These are phyloP conservation scores for Allobates femoralis DNA, from an alignment of 2,797 vertebrate genomes.

Conservation along the genomic window DNA sequence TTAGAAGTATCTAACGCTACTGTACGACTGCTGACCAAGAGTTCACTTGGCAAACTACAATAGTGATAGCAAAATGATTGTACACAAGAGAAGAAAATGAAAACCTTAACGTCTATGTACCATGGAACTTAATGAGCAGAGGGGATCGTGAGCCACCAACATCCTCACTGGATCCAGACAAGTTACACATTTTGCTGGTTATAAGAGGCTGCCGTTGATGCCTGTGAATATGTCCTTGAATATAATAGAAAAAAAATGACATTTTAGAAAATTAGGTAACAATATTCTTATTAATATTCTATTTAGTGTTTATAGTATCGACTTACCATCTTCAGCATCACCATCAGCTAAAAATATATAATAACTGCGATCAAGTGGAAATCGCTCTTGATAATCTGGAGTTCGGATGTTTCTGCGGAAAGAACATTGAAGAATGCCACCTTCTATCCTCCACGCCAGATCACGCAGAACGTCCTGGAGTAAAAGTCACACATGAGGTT, in stretches of 20 bases:
- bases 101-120: constrained; percentile 67
- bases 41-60: too few relatives aligned
- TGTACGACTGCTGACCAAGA: too few relatives aligned
- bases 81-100: not conserved
- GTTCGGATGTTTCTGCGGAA: constrained; percentile 79
- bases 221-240: constrained; percentile 74
- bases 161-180: constrained; percentile 74
- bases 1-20: too few relatives aligned
- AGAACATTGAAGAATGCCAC: constrained; percentile 84
- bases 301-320: not conserved
- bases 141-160: constrained; percentile 79
- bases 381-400: constrained; percentile 71
- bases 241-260: not conserved
- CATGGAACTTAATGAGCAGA: constrained; percentile 81
- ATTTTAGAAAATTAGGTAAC: not conserved
- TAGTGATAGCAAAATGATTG: too few relatives aligned
- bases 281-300: not conserved
- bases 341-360: constrained; percentile 87
- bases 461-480: constrained; percentile 77
- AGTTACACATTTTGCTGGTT: constrained; percentile 71
- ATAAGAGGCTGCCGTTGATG: constrained; percentile 83
- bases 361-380: constrained; percentile 79
- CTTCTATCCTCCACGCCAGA: constrained; percentile 77
- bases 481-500: not conserved
- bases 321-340: constrained; percentile 76